Base-by-base conservation (phyloP, 2,113 vertebrate species). In the Cettia cetti region DNA sequence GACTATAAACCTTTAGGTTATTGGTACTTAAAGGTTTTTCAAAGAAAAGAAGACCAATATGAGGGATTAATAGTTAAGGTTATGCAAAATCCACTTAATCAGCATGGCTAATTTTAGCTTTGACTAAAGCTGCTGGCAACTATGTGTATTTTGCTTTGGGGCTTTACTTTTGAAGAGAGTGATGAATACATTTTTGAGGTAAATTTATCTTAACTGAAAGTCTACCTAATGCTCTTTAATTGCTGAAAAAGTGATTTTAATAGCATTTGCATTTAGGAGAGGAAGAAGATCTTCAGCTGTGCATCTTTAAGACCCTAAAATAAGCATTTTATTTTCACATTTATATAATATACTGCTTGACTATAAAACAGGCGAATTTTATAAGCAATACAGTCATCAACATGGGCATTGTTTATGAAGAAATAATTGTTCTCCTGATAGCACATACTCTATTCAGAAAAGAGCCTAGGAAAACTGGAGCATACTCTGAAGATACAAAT, bases 1-100 rank as follows among this genome's bases (percentile, higher is more conserved):
- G 57, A 92, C 81, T 60, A 77, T 93, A 96, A 97, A 94, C 86
- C 90, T 95, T 90, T 76, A 89, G 60, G 92, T 97, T 97, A 84
- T 90, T 96, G 83, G 93, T 91, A 92, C 64, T 91, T 87, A 50
- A 84, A 89, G 81, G 40, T 91, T 95, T 96, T 95, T 87, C 89
- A 95, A 88, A 96, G 83, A 86, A 96, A 96, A 92, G 90, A 92
- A 84, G 81, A 82, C 94, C 91, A 95, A 88, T 95, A 89, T 81
- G 87, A 92, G 83, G 95, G 94, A 97, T 97, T 97, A 97, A 95
- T 86, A 77, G 92, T 93, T 96, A 60, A 90, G 91, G 96, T 97
- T 96, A 95, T 97, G 86, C 71, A 97, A 97, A 97, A 97, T 96
- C 94, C 96, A 96, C 90, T 96, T 97, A 97, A 97, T 97, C 97